Evolutionary conservation across 2,888 invertebrate genomes (phyloP), one percentile per base, ranked within the genome.

Genomic region (Morpho achilles): DNA sequence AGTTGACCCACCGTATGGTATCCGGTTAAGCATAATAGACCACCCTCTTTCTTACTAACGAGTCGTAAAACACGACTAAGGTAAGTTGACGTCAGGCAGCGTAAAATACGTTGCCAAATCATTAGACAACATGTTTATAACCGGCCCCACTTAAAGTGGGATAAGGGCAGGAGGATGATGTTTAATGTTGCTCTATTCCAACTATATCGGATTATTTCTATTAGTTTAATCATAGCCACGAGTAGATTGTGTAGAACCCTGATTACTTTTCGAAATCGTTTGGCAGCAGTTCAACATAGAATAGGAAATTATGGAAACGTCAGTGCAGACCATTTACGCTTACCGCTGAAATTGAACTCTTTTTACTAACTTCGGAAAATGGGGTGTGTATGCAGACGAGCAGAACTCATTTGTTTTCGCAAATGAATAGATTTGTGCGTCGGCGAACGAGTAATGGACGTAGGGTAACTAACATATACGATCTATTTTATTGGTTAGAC

Each of bases 341-440:
- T 66, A 67, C 69, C 66, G 42, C 41, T 42, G 8, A 77, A 81
- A 80, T 82, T 58, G 59, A 63, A 79, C 76, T 79, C 77, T 79
- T 84, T 84, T 83, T 75, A 72, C 80, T 77, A 84, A 85, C 87
- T 87, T 85, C 64, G 80, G 77, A 77, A 84, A 86, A 83, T 80
- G 76, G 79, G 79, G 79, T 77, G 80, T 80, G 74, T 74, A 76
- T 77, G 76, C 76, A 76, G 72, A 75, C 74, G 70, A 71, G 77
- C 75, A 82, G 81, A 77, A 65, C 72, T 80, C 82, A 89, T 90
- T 89, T 87, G 81, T 90, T 89, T 90, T 86, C 74, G 80, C 85
- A 88, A 90, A 89, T 82, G 86, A 84, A 87, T 82, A 87, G 88
- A 87, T 86, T 82, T 84, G 87, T 84, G 88, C 87, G 88, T 87